Base-by-base conservation (phyloP, 2,113 vertebrate species). In the Protobothrops flavoviridis region DNA sequence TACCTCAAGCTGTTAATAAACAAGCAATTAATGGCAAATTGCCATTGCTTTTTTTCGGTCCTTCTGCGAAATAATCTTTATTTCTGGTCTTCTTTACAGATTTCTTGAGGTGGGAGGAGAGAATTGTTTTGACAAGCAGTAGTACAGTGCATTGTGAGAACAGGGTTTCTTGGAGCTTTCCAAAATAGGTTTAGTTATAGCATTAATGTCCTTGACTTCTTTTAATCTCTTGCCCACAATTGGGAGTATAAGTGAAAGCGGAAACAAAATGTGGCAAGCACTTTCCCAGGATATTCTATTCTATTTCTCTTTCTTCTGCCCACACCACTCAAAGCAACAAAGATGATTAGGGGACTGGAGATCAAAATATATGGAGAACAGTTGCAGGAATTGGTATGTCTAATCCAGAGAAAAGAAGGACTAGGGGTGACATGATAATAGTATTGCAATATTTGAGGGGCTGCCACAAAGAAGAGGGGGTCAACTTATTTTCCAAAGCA, bases 11-110 rank as follows among this genome's bases (percentile, higher is more conserved):
- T 91, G 92, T 94, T 95, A 95, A 90, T 85, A 96, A 59, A 87
- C 69, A 94, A 56, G 91, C 89, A 94, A 55, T 96, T 94, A 96
- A 91, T 93, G 57, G 89, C 89, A 91, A 94, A 91, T 91, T 55
- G 55, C 59, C 59, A 26, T 26, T 61, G 24, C 74, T 93, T 94
- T 89, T 52, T 93, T 55, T 90, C 50, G 29, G 48, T 91, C 94
- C 90, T 85, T 94, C 24, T 26, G 91, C 93, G 94, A 93, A 96
- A 95, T 55, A 81, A 95, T 26, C 13, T 94, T 93, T 94, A 45
- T 43, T 94, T 91, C 92, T 89, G 93, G 88, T 91, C 39, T 90
- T 1, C 89, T 94, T 13, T 45, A 48, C 90, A 57, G 20, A 64
- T 56, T 59, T 87, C 88, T 89, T 45, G 81, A 57, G 0, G 45